Conservation (phyloP, 1,140 invertebrate genomes). For the Drosophila watanabei region DNA sequence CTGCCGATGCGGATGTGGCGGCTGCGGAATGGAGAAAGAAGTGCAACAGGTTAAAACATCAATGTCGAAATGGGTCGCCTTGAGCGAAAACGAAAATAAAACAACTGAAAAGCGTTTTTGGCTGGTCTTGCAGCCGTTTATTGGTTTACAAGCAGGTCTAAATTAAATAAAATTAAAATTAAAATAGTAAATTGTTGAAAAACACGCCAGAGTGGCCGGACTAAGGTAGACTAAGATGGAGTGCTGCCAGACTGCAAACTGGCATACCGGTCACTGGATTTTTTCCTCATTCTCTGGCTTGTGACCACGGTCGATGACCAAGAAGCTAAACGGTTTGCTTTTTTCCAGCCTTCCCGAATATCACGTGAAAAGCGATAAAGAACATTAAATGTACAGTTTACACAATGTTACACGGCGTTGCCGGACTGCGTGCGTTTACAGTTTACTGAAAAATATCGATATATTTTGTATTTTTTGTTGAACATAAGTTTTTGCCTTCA, state of each 20-base stretch:
- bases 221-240: background rate
- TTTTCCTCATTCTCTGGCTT: background rate
- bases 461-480: too few relatives aligned
- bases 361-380: background rate
- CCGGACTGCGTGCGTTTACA: background rate
- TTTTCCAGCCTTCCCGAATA: background rate
- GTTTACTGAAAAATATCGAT: too few relatives aligned
- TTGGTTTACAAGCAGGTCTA: slow-evolving; percentile 34
- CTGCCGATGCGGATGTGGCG: slow-evolving; percentile 37
- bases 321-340: background rate
- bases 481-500: too few relatives aligned
- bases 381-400: background rate
- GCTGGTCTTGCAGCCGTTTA: slow-evolving; percentile 38
- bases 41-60: slow-evolving; percentile 62
- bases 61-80: slow-evolving; percentile 3
- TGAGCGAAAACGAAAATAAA: slow-evolving; percentile 48
- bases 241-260: background rate
- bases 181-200: slow-evolving; percentile 47
- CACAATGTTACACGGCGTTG: background rate
- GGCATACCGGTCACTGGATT: background rate
- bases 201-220: slow-evolving; percentile 26
- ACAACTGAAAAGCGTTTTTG: slow-evolving; percentile 47
- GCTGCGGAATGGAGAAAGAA: slow-evolving; percentile 29
- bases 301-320: background rate
- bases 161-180: slow-evolving; percentile 23